Evolutionary conservation across 2,113 vertebrate species (phyloP).

Genomic region (Microcebus ravelobensis): DNA sequence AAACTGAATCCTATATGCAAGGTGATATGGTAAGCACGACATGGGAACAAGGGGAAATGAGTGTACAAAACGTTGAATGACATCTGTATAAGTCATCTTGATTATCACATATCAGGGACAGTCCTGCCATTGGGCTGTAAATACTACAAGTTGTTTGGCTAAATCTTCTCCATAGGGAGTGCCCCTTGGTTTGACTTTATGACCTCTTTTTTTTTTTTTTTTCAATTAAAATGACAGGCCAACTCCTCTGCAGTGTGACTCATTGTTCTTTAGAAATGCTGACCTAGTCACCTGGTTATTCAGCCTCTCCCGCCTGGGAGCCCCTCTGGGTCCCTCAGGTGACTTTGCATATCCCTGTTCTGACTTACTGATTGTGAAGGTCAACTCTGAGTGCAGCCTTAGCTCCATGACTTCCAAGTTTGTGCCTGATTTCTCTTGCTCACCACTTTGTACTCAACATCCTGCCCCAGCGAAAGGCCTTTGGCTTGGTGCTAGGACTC

Average conservation of each 20-base stretch:
- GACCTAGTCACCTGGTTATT: neutral
- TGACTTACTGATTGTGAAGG: neutral
- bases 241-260: neutral
- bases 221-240: neutral
- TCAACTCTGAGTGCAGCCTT: neutral
- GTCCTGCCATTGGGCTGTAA: neutral
- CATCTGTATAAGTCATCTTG: neutral
- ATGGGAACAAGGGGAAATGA: neutral
- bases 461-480: neutral
- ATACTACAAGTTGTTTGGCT: neutral
- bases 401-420: neutral
- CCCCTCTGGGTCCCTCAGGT: neutral
- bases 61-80: neutral
- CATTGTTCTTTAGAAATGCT: neutral
- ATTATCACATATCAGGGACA: neutral
- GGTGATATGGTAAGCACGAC: neutral
- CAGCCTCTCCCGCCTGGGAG: neutral
- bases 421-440: neutral
- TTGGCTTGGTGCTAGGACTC: neutral
- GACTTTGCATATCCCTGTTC: neutral
- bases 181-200: neutral
- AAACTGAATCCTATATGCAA: neutral
- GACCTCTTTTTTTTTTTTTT: conserved; percentile 21
- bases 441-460: neutral
- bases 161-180: neutral